Base-by-base conservation (phyloP, 2,888 invertebrate genomes). In the Scrobipalpa atriplicella region DNA sequence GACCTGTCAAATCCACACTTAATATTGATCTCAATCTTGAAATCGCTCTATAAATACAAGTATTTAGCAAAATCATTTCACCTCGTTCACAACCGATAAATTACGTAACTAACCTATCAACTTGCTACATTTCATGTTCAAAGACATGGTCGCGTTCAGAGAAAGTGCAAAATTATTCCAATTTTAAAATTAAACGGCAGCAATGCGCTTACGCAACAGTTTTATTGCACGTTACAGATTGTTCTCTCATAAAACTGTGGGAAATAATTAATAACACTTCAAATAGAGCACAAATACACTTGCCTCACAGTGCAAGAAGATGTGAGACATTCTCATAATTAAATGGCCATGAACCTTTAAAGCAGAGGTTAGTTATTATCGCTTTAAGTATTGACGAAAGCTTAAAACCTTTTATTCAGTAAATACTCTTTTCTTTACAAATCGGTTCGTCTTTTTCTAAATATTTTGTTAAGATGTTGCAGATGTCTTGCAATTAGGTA, bases 191-290 rank as follows among this genome's bases (percentile, higher is more conserved):
- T 9, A 58, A 58, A 58, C 29, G 29, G 56, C 29, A 6, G 29
- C 36, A 16, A 5, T 29, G 58, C 36, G 38, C 36, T 58, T 58
- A 11, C 38, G 58, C 58, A 58, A 58, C 54, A n/a, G 19, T 29
- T 56, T 54, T 13, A 29, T 56, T 56, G 29, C 56, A 56, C 36
- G 56, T 36, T 21, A 56, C 21, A 36, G 36, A 29, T 21, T 56
- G 56, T 56, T 56, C 18, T 56, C 56, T 56, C 29, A 56, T 56
- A 56, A 56, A 56, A 56, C 56, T 56, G 56, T 56, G 56, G 19
- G 56, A 56, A 36, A 56, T n/a, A 21, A 56, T 56, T 18, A 43
- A 43, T 52, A 52, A 52, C 19, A 10, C 19, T 52, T 19, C 52
- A 52, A 19, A 52, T 19, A 52, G 52, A 52, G 19, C 52, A 19